Percentiles rank a stretch among this genome's conserved stretches.
Conservation (phyloP, 2,888 invertebrate species). For the Leucoma salicis region DNA sequence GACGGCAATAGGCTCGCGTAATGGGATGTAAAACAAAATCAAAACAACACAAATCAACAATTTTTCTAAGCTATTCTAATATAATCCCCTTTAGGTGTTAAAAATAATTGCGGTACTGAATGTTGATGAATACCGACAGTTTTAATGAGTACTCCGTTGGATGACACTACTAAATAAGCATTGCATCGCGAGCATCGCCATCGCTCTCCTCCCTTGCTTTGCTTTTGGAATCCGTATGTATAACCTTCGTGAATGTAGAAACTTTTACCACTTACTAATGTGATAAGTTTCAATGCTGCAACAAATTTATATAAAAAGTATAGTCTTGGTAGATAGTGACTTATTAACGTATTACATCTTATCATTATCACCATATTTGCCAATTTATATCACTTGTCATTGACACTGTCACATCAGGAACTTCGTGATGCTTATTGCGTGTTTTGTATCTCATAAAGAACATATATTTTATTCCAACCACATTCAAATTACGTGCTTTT, state of each 20-base stretch:
- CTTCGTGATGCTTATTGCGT: too few species aligned
- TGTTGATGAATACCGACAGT: slow-evolving; percentile 1
- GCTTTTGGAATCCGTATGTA: neutral
- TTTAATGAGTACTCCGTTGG: neutral
- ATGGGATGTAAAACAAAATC: too few species aligned
- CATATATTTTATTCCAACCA: too few species aligned
- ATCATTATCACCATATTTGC: too few species aligned
- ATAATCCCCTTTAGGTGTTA: slow-evolving; percentile 1
- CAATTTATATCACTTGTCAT: too few species aligned
- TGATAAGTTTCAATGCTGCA: slow-evolving; percentile 1
- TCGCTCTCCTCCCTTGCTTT: neutral
- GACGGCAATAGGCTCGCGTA: too few species aligned
- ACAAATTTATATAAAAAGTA: neutral
- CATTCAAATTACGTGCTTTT: too few species aligned
- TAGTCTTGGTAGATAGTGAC: neutral
- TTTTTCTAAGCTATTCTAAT: too few species aligned
- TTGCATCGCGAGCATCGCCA: slow-evolving; percentile 3
- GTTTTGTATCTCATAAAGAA: too few species aligned
- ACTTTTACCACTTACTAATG: neutral
- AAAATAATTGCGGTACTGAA: neutral
- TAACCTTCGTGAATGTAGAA: neutral
- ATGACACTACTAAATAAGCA: slow-evolving; percentile 1
- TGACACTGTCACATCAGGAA: too few species aligned
- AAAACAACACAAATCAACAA: too few species aligned
- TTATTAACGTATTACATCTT: too few species aligned